Base-by-base conservation (phyloP, 1,140 invertebrate genomes). In the Thaumetopoea pityocampa region DNA sequence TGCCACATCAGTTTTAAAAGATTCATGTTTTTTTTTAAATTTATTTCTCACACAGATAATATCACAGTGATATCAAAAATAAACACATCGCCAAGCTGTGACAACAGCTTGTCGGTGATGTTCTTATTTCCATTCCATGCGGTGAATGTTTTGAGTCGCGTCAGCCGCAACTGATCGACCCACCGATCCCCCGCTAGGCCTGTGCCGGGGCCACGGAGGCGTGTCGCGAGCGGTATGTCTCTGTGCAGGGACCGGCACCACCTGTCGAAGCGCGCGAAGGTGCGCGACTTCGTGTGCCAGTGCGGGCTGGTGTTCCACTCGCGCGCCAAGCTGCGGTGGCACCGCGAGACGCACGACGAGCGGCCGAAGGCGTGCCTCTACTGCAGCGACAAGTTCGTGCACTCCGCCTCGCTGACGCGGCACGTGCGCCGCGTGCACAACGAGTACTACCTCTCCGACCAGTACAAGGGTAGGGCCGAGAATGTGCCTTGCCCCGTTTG, bases 401-500 rank as follows among this genome's bases (percentile, higher is more conserved):
- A 96, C 70, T 88, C 89, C 61, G 89, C 93, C 5, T 94, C 93
- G 53, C 79, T 96, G 24, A 94, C 93, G 0, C 85, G 94, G 1
- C 94, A 96, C 78, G 93, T 96, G 78, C 88, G 94, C 1, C 85
- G 91, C 23, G 88, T 91, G 1, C 94, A 96, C 68, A 93, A 95
- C 66, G 87, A 90, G 10, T 87, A 90, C 51, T 95, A 93, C 62
- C 86, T 93, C 17, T 89, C 91, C 1, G 87, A 86, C 10, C 80
- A 86, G 17, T 69, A 85, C 33, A 24, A 11, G 8, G 42, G 41
- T 6, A 88, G 88, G 43, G 86, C 82, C 33, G 90, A 92, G 54
- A 93, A 94, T 48, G 92, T 93, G 26, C 88, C 92, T 20, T 95
- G 94, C 66, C 91, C 92, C 1, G 88, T 94, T 32, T 95, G 94